Base-by-base conservation (phyloP, 2,888 invertebrate genomes). In the Erebia ligea region DNA sequence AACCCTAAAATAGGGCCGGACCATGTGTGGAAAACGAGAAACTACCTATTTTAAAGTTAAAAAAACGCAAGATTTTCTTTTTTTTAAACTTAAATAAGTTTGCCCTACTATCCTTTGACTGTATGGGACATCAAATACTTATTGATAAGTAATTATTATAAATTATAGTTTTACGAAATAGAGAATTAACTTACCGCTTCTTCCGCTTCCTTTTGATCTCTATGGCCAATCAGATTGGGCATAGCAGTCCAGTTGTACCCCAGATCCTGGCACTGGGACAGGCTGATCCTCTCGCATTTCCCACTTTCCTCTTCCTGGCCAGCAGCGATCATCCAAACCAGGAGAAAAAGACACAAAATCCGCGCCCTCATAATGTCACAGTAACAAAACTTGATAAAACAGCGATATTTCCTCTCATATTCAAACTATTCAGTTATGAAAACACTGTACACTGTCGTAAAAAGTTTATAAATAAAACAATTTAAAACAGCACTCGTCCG, bases 161-260 rank as follows among this genome's bases (percentile, higher is more conserved):
- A 17, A 19, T 54, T 34, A 34, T 6, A 6, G 1, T 3, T 10
- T 56, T 11, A 56, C 10, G 21, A 21, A 56, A 21, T 3, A 4
- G 9, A 4, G n/a, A 59, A 61, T 3, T 4, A 25, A 63, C 91
- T 95, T 92, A 97, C 97, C 94, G 95, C 95, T 82, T 96, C 94
- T 82, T 96, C 96, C 68, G 98, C 97, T 83, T 97, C 96, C 80
- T 96, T 94, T 89, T 98, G 98, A 84, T 96, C 96, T 74, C 94
- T 94, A 85, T 98, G 97, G 1, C 97, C 97, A 88, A 97, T 95
- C 74, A 97, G 94, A 92, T 98, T 98, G 66, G 98, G 98, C 96
- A 98, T 96, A 48, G 95, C 95, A 40, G 98, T 98, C 91, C 96
- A 95, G 90, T 98, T 98, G 92, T 98, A 98, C 78, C 97, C 96